phyloP scores from a whole-genome alignment of 2,888 invertebrate species.

The Argyresthia albistria region DNA sequence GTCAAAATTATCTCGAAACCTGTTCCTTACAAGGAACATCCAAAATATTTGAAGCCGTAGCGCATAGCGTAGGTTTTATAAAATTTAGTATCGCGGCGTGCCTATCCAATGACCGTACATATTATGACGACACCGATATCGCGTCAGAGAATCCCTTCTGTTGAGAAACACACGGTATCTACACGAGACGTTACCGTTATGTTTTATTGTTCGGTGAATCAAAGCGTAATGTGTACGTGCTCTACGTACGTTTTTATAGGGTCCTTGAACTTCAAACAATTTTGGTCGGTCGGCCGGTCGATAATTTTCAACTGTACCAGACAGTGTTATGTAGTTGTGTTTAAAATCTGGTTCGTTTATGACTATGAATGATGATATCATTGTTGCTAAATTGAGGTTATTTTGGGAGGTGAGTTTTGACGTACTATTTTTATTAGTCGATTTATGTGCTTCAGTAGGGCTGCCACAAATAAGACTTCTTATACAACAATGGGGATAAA shows the following conservation, averaged over 20 bases:
- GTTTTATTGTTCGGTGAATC: background rate
- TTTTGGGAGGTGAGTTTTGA: constrained; percentile 5
- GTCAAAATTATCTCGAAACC: background rate
- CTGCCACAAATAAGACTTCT: too few relatives aligned
- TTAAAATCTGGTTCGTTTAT: constrained; percentile 29
- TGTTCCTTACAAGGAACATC: background rate
- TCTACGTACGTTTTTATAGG: constrained; percentile 34
- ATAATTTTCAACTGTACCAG: constrained; percentile 34
- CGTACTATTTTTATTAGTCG: too few relatives aligned
- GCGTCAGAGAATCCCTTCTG: background rate
- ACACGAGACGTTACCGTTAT: background rate
- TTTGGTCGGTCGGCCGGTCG: constrained; percentile 46
- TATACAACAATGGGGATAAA: too few relatives aligned
- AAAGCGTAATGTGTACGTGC: constrained; percentile 2
- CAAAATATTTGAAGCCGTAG: background rate
- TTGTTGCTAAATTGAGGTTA: constrained; percentile 22
- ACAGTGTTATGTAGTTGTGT: constrained; percentile 21
- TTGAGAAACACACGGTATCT: background rate
- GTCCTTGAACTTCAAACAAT: constrained; percentile 65
- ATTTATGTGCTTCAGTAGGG: too few relatives aligned
- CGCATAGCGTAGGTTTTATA: background rate
- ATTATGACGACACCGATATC: background rate
- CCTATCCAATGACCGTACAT: background rate
- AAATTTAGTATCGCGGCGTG: background rate
- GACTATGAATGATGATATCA: constrained; percentile 34